Evolutionary conservation across 2,797 vertebrate genomes (phyloP), one percentile per base, ranked within the genome.

Genomic region (Alca torda): DNA sequence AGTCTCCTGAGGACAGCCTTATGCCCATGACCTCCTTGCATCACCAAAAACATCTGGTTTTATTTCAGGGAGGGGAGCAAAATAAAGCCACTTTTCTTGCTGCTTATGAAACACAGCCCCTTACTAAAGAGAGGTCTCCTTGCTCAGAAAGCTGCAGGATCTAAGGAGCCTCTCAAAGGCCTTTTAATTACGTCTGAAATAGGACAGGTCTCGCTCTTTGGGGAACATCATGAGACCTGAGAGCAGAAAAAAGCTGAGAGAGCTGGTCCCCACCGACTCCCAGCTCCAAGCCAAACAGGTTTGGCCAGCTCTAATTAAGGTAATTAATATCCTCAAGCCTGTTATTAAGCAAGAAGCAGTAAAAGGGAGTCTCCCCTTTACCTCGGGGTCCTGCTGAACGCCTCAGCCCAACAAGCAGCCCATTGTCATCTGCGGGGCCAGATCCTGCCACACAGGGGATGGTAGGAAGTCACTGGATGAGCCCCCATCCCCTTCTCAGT

Each of bases 241-340:
- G 86, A 95, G 84, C 43, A 90, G 83, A 64, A 92, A 91, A 94
- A 90, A 87, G 91, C 93, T 96, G 91, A 95, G 94, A 84, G 96
- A 89, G 83, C 86, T 95, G 91, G 83, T 94, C 94, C 93, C 75
- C 91, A 95, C 56, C 3, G 6, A 77, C 91, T 94, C 78, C 91
- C 96, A 95, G 89, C 78, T 96, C 96, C 56, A 91, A 90, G 91
- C 81, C 91, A 85, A 97, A 97, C 97, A 97, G 97, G 97, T 97
- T 97, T 97, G 95, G 84, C 95, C 90, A 90, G 93, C 82, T 86
- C 78, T 96, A 93, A 96, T 97, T 97, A 96, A 96, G 90, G 95
- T 94, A 96, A 96, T 96, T 96, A 97, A 96, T 97, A 96, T 96
- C 96, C 96, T 57, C 89, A 94, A 97, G 90, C 94, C 97, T 97